Percentiles rank a stretch among this genome's conserved stretches.
Conservation (phyloP, 2,113 vertebrate genomes). For the Thunnus maccoyii region DNA sequence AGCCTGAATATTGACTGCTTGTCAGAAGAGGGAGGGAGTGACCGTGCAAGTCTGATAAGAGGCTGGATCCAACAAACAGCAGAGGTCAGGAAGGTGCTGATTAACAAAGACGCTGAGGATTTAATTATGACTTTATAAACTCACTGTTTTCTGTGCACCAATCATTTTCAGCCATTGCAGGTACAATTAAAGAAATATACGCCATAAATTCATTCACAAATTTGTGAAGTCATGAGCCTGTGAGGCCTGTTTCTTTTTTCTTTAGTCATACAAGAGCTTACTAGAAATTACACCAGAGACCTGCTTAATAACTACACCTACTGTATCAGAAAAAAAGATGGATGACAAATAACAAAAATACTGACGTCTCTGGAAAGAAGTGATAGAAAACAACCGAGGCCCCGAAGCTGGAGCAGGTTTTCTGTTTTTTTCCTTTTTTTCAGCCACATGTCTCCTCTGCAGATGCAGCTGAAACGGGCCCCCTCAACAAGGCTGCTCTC, state of each 20-base stretch:
- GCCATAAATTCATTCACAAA: not conserved
- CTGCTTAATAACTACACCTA: not conserved
- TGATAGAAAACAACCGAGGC: constrained; percentile 14
- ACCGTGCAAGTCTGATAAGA: constrained; percentile 40
- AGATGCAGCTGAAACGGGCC: constrained; percentile 37
- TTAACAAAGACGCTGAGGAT: not conserved
- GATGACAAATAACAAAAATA: constrained; percentile 36
- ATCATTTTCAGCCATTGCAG: not conserved
- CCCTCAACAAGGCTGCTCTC: constrained; percentile 63
- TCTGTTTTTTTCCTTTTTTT: not conserved
- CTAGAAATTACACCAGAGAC: not conserved
- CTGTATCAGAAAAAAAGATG: not conserved
- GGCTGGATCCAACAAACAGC: constrained; percentile 25
- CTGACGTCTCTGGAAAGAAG: constrained; percentile 1
- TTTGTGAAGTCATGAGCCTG: not conserved
- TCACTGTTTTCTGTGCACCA: not conserved
- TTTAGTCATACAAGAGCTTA: not conserved
- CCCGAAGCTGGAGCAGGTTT: not conserved
- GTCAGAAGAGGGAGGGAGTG: constrained; percentile 55
- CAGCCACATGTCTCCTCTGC: constrained; percentile 38
- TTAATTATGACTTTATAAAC: constrained; percentile 8
- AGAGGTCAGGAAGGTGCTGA: not conserved
- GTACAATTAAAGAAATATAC: not conserved
- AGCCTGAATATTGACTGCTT: constrained; percentile 28
- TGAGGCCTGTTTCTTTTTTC: not conserved